A percentile compares a stretch with the other conserved stretches of the same genome.
These are phyloP conservation scores for Cottus gobio DNA, from an alignment of 2,113 vertebrate species.

Conservation along the genomic window DNA sequence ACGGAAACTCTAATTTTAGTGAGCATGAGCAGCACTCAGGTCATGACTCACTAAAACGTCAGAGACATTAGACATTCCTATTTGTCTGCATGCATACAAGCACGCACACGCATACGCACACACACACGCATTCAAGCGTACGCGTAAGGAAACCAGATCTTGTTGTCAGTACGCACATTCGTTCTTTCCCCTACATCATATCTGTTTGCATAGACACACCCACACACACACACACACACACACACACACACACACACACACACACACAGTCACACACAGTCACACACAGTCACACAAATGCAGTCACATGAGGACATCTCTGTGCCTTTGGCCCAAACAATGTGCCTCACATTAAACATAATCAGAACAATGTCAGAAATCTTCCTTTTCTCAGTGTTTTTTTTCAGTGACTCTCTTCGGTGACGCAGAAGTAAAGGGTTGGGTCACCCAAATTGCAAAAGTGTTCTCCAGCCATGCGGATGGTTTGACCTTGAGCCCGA, in stretches of 20 bases:
- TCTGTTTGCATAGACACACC: neutral
- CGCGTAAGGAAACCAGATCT: constrained; percentile 13
- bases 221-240: neutral
- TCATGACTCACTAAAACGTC: constrained; percentile 66
- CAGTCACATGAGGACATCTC: constrained; percentile 22
- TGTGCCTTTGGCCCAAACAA: constrained; percentile 14
- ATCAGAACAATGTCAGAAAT: neutral
- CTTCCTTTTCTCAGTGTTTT: neutral
- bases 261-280: neutral
- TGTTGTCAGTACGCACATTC: neutral
- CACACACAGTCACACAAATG: neutral
- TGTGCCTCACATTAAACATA: constrained; percentile 5
- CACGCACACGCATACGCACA: constrained; percentile 10
- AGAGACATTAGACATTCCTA: neutral
- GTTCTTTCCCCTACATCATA: neutral
- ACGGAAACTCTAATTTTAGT: constrained; percentile 73
- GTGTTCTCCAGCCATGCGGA: neutral
- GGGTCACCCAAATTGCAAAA: neutral
- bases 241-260: neutral
- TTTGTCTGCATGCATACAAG: neutral
- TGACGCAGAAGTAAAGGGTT: neutral
- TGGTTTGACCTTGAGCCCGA: neutral
- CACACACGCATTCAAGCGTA: neutral
- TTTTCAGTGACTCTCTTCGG: neutral
- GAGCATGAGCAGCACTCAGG: constrained; percentile 40